Evolutionary conservation across 2,113 vertebrate genomes (phyloP).

Genomic region (Phrynocephalus versicolor): DNA sequence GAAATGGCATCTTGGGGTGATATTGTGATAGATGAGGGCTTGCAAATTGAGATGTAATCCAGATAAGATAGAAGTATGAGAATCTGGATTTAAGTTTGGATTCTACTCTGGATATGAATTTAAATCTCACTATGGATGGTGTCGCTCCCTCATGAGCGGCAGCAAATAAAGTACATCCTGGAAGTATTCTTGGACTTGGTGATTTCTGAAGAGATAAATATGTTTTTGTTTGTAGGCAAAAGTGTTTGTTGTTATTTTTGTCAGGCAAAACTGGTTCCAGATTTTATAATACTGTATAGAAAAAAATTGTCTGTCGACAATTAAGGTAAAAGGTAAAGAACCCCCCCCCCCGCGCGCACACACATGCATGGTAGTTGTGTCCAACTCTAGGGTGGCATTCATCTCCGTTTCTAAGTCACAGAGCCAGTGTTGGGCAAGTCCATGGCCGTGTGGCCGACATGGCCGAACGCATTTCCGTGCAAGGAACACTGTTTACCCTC

Average conservation of each 20-base stretch:
- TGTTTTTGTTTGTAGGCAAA: neutral
- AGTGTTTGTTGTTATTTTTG: neutral
- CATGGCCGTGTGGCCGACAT: no score
- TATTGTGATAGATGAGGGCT: neutral
- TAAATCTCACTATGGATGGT: no score
- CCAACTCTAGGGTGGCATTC: no score
- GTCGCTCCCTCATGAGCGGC: no score
- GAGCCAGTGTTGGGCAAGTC: no score
- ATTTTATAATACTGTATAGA: neutral
- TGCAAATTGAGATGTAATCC: neutral
- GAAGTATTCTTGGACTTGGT: neutral
- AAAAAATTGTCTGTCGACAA: neutral
- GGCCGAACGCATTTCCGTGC: no score
- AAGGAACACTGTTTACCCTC: no score
- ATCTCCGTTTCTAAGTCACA: no score
- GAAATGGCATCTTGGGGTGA: neutral
- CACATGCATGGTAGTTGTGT: no score
- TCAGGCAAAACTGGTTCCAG: neutral
- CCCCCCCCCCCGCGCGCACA: no score
- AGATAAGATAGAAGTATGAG: neutral
- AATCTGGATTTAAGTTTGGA: neutral
- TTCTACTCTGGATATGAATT: neutral
- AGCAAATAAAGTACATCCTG: neutral
- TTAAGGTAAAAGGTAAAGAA: no score
- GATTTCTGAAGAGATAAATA: neutral